Base-by-base conservation (phyloP, 2,888 invertebrate genomes). In the Caenorhabditis virilis region DNA sequence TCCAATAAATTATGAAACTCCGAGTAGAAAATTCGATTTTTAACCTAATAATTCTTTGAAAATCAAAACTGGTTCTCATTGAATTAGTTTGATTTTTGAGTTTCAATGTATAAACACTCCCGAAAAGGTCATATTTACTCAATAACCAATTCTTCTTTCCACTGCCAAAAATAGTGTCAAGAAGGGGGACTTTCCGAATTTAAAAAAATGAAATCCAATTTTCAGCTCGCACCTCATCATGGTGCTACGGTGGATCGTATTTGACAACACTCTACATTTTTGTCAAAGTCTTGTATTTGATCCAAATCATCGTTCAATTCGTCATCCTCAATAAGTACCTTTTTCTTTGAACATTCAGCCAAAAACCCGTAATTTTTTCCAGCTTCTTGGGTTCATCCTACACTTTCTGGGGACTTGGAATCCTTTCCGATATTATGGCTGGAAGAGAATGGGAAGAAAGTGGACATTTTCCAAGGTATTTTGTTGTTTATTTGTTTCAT, bases 301-400 rank as follows among this genome's bases (percentile, higher is more conserved):
- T 76, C 18, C 81, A 83, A 39, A 81, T 83, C 22, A 49, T 81
- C 48, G 36, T 71, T 46, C 84, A 84, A 54, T 83, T 84, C 64
- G 55, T 84, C 60, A 77, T 84, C 46, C 71, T 84, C 51, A 84
- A 84, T 60, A 69, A 69, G 76, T 75, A 39, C 39, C 54, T 20
- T 30, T 33, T 35, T 49, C 4, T 49, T 27, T 26, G 9, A 47
- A 18, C 16, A 13, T 22, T 46, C 35, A n/a, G n/a, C n/a, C n/a
- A n/a, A n/a, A n/a, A n/a, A n/a, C n/a, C n/a, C n/a, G n/a, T n/a
- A n/a, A 26, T 55, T 36, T 18, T n/a, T 58, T 72, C 51, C 62
- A 76, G 73, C 39, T 84, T 84, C 77, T 78, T 84, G 18, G 78
- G 80, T 42, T 78, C 84, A 26, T 68, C 69, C 23, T 84, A 84